Conservation (phyloP, 1,140 invertebrate species). For the Megalonaias nervosa region DNA sequence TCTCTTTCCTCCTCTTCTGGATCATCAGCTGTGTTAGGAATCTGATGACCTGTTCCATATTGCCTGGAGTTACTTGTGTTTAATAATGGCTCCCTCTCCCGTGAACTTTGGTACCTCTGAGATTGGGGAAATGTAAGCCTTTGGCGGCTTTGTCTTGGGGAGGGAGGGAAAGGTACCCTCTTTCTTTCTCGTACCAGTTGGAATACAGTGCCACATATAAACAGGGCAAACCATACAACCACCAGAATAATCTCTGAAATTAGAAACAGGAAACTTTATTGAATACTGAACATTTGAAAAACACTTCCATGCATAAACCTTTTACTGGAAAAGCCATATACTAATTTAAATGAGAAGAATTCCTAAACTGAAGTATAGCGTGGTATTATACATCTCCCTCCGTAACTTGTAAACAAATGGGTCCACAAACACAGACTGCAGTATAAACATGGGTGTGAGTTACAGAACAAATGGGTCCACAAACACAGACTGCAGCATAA, state of each 20-base stretch:
- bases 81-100: constrained; percentile 18
- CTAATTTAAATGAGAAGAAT: too few relatives aligned
- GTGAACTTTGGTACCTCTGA: background rate
- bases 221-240: constrained; percentile 7
- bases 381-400: too few relatives aligned
- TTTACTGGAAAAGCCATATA: too few relatives aligned
- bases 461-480: too few relatives aligned
- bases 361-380: too few relatives aligned
- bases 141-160: constrained; percentile 1
- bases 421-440: too few relatives aligned
- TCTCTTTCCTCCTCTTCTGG: constrained; percentile 6
- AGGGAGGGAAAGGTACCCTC: constrained; percentile 27
- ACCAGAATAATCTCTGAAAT: constrained; percentile 20
- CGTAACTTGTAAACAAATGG: too few relatives aligned
- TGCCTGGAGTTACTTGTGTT: constrained; percentile 12
- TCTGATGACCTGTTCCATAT: constrained; percentile 8
- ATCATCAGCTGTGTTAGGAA: background rate
- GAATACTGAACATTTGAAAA: too few relatives aligned
- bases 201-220: constrained; percentile 5
- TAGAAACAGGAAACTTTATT: too few relatives aligned
- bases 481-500: too few relatives aligned
- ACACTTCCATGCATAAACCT: too few relatives aligned
- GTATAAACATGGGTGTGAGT: too few relatives aligned
- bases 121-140: background rate
- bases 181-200: constrained; percentile 23